Evolutionary conservation across 2,797 vertebrate genomes (phyloP), one percentile per base, ranked within the genome.

Genomic region (Leptatherina wallacei): DNA sequence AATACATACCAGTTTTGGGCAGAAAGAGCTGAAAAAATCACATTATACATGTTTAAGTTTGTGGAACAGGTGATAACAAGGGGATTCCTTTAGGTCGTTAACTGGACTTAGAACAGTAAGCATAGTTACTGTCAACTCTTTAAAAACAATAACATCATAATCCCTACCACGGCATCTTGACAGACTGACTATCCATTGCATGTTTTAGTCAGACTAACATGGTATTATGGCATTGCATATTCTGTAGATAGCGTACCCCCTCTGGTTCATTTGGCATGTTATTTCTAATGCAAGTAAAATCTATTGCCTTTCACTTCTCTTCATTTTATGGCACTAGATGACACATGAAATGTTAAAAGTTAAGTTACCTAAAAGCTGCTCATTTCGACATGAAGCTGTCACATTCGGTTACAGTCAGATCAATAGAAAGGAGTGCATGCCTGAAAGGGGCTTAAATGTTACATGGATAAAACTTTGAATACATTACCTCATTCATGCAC

Each of bases 401-500:
- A 22, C 20, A 42, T 61, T 49, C n/a, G 6, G 30, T 30, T 35
- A 12, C 38, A 14, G 24, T 47, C 55, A 68, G 33, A 59, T 20
- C 47, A 57, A 68, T 47, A 40, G 65, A 58, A 27, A 30, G 32
- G 10, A 36, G 32, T 49, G 8, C 3, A 20, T 13, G 30, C 20
- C 49, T 55, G 30, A 63, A 52, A 54, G 12, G 57, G 4, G 3
- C 51, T 57, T 12, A 59, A 59, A 29, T 29, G 24, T 27, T 29
- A 51, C 14, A 38, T 18, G 30, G 32, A 29, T 36, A n/a, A 20
- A 60, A 51, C 57, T 69, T 51, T 69, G 27, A 56, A 27, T 56
- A 30, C 6, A 22, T 67, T 32, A 44, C 44, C 24, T 29, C 24
- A 14, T 61, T 35, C 3, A 3, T 9, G 36, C 8, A 27, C 9